A percentile compares a stretch with the other conserved stretches of the same genome.
These are phyloP conservation scores for Periparus ater DNA, from an alignment of 2,797 vertebrate species.

Conservation along the genomic window DNA sequence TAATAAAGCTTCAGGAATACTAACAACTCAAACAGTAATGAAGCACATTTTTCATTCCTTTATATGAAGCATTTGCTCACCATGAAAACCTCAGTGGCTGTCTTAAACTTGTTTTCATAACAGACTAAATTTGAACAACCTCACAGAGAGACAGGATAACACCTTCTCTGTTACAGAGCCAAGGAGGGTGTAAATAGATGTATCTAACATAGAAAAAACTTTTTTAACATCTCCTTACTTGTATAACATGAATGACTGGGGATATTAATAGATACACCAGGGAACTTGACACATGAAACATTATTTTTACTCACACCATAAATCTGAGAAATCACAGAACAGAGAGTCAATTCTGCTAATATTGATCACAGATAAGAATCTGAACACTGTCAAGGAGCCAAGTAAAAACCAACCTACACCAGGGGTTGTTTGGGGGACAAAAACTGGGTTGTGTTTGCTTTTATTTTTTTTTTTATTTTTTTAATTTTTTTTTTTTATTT, in stretches of 20 bases:
- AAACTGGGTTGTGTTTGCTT: too few species aligned
- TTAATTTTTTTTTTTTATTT: not conserved
- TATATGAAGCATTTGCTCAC: not conserved
- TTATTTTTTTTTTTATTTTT: not conserved
- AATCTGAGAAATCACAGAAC: not conserved
- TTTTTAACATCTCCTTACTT: not conserved
- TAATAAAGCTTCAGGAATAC: not conserved
- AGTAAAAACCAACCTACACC: not conserved
- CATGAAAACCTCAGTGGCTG: not conserved
- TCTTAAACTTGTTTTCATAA: not conserved
- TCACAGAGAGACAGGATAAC: not conserved
- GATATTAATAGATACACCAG: not conserved
- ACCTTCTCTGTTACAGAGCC: not conserved
- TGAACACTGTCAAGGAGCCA: not conserved
- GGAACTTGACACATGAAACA: not conserved
- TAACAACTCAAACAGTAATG: not conserved
- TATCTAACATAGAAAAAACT: not conserved
- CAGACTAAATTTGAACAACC: not conserved
- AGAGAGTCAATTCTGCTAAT: not conserved
- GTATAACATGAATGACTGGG: not conserved
- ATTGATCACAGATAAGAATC: not conserved
- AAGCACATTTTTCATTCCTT: not conserved
- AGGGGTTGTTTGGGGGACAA: not conserved
- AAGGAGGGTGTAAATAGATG: not conserved
- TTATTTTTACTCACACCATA: not conserved